Evolutionary conservation across 1,140 invertebrate species (phyloP), one percentile per base, ranked within the genome.

Genomic region (Calycopis cecrops): DNA sequence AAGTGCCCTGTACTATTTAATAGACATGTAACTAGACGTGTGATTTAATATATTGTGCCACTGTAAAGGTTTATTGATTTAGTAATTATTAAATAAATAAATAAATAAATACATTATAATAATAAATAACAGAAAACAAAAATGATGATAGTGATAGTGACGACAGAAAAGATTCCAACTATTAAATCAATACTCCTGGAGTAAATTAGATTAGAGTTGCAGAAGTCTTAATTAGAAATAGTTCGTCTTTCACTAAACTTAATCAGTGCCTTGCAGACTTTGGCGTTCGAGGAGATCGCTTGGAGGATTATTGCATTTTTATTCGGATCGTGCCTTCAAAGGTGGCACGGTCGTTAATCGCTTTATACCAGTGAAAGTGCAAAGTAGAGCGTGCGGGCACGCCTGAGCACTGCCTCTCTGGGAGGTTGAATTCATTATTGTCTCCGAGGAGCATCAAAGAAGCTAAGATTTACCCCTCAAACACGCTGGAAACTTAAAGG

Each of bases 351-450:
- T 76, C 68, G 70, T 73, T 77, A 81, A 81, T 77, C 73, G 76
- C 65, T 81, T 81, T 77, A 80, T 71, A 64, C 66, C 63, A 68
- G 59, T 60, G 72, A 73, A 76, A 73, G 71, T 76, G 78, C 69
- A 70, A 73, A 78, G 69, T 76, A 73, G 72, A 70, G 62, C 73
- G 70, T 71, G 74, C 57, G 59, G 73, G 69, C 59, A 63, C 64
- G 70, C 69, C 73, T 53, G 59, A 76, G 71, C 57, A 63, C 65
- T 52, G 58, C 65, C 62, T 55, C 61, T 60, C 65, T 57, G 54
- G 63, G 50, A 61, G 66, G 64, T 69, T 71, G 78, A 81, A 81
- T 81, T 81, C 74, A 81, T 81, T 81, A 81, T 77, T 76, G 73
- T 77, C 70, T 71, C 69, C 66, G 8, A n/a, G 35, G 10, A 11